A percentile compares a stretch with the other conserved stretches of the same genome.
phyloP scores from a whole-genome alignment of 2,113 vertebrate species.

The Anolis sagrei region DNA sequence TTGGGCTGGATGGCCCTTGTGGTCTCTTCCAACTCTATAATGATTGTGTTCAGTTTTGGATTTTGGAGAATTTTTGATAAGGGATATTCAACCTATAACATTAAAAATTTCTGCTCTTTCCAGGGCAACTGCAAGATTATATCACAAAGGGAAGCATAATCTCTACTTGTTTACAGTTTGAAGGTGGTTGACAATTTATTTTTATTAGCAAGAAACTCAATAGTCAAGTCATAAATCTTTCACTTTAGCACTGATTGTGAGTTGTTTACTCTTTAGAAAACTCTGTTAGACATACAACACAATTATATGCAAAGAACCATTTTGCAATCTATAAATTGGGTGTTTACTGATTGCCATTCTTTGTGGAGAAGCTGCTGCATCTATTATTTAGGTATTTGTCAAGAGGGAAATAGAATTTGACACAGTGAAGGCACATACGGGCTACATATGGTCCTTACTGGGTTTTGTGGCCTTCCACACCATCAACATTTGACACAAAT shows the following conservation, averaged over 20 bases:
- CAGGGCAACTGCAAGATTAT: background rate
- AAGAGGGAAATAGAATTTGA: conserved; percentile 34
- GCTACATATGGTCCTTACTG: too few relatives aligned
- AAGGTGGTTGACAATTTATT: background rate
- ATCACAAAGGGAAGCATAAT: background rate
- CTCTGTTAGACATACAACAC: background rate
- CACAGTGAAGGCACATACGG: background rate
- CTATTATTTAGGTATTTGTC: conserved; percentile 25
- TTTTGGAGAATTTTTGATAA: too few relatives aligned
- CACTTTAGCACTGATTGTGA: background rate
- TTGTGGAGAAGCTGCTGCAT: conserved; percentile 36
- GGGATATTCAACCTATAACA: background rate
- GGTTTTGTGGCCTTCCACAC: background rate
- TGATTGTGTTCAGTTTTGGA: too few relatives aligned
- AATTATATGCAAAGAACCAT: background rate
- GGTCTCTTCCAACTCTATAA: too few relatives aligned
- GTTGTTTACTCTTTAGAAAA: conserved; percentile 17
- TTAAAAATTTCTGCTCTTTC: background rate
- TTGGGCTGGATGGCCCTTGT: too few relatives aligned
- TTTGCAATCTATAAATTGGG: background rate
- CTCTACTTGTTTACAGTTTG: background rate
- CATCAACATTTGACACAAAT: background rate
- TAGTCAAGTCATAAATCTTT: background rate
- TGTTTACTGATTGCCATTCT: background rate
- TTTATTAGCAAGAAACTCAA: conserved; percentile 5